Conservation (phyloP, 1,140 invertebrate genomes). For the Pseudobourletiella spinata region DNA sequence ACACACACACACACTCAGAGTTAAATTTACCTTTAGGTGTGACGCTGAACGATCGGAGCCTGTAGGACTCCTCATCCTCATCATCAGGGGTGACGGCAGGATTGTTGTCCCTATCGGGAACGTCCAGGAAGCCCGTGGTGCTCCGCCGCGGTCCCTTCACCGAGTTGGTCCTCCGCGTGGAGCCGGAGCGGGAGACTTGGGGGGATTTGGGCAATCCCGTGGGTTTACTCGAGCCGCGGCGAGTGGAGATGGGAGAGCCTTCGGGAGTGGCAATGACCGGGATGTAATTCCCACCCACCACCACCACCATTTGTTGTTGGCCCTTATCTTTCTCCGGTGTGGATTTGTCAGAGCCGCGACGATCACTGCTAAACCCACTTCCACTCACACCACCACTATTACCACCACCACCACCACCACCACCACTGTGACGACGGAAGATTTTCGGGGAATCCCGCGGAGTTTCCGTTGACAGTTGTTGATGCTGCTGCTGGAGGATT, state of each 20-base stretch:
- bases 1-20: too few relatives aligned
- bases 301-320: neutral
- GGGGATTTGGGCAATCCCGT: slow-evolving; percentile 33
- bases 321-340: slow-evolving; percentile 25
- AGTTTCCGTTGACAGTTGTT: slow-evolving; percentile 11
- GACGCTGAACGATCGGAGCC: slow-evolving; percentile 77
- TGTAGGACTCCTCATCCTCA: slow-evolving; percentile 69
- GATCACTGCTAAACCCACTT: neutral
- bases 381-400: slow-evolving; percentile 15
- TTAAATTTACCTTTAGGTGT: slow-evolving; percentile 64
- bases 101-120: slow-evolving; percentile 49
- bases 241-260: slow-evolving; percentile 25
- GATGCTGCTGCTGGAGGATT: slow-evolving; percentile 5
- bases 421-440: slow-evolving; percentile 21
- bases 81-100: slow-evolving; percentile 40
- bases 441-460: slow-evolving; percentile 28
- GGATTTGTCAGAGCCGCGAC: slow-evolving; percentile 27
- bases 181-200: slow-evolving; percentile 25
- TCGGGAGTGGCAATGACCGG: slow-evolving; percentile 36
- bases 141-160: slow-evolving; percentile 46
- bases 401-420: neutral
- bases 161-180: slow-evolving; percentile 28
- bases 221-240: slow-evolving; percentile 27
- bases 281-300: slow-evolving; percentile 7
- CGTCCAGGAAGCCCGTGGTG: slow-evolving; percentile 68